Evolutionary conservation across 2,113 vertebrate genomes (phyloP).

Genomic region (Brachyistius frenatus): DNA sequence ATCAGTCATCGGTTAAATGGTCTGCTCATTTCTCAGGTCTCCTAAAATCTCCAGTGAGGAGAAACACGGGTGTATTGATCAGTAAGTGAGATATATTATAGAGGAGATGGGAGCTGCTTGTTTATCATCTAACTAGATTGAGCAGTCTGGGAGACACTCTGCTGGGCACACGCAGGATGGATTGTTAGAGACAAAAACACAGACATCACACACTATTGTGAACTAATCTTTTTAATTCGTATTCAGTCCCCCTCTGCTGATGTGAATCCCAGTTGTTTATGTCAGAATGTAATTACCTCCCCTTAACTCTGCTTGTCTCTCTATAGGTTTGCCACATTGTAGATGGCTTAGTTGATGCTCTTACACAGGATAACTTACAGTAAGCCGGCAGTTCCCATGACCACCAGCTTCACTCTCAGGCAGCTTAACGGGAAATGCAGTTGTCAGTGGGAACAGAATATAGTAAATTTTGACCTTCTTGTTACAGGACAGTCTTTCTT

Average conservation of each 20-base stretch:
- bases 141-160: constrained; percentile 30
- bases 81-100: constrained; percentile 1
- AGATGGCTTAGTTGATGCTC: background rate
- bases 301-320: background rate
- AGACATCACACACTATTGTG: background rate
- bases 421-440: background rate
- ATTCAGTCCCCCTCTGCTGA: background rate
- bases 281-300: background rate
- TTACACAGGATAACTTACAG: background rate
- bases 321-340: background rate
- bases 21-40: constrained; percentile 28
- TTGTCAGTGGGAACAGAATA: background rate
- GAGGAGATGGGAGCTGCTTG: constrained; percentile 3
- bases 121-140: constrained; percentile 32
- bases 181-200: constrained; percentile 6
- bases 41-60: constrained; percentile 21
- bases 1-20: constrained; percentile 30
- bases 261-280: constrained; percentile 3
- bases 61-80: constrained; percentile 40
- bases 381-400: too few relatives aligned
- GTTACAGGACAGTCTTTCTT: background rate
- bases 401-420: background rate
- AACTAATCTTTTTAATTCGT: background rate
- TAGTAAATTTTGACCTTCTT: background rate
- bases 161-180: background rate